phyloP scores from a whole-genome alignment of 2,888 invertebrate genomes.

The Xylota sylvarum region DNA sequence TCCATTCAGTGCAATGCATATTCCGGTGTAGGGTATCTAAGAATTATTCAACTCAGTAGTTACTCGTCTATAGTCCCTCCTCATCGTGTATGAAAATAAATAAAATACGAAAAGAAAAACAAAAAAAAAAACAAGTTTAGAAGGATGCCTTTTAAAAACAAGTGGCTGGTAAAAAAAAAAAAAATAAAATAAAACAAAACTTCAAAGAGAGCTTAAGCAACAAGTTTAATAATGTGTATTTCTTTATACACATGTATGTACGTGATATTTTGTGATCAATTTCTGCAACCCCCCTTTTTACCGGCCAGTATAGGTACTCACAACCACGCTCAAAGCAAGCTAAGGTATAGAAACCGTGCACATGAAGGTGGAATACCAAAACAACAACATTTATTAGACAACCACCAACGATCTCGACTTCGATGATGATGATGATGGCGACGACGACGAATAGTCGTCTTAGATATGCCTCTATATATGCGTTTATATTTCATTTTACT shows the following conservation, averaged over 20 bases:
- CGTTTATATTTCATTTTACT: conserved; percentile 16
- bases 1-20: too few species aligned
- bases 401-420: not conserved
- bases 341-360: too few species aligned
- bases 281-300: not conserved
- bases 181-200: conserved; percentile 10
- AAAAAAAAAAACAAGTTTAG: too few species aligned
- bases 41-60: too few species aligned
- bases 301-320: too few species aligned
- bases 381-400: conserved; percentile 16
- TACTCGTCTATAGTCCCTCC: not conserved
- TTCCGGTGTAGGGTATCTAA: too few species aligned
- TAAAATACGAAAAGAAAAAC: not conserved
- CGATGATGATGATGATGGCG: not conserved
- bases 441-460: not conserved
- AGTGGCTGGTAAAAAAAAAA: not conserved
- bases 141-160: not conserved
- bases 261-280: conserved; percentile 7
- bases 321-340: not conserved
- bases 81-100: not conserved
- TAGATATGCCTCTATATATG: not conserved
- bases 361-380: conserved; percentile 17
- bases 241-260: not conserved
- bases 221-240: conserved; percentile 20
- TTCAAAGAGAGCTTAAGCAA: conserved; percentile 28